Evolutionary conservation across 1,140 invertebrate genomes (phyloP).

Genomic region (Stratiolaelaps scimitus): DNA sequence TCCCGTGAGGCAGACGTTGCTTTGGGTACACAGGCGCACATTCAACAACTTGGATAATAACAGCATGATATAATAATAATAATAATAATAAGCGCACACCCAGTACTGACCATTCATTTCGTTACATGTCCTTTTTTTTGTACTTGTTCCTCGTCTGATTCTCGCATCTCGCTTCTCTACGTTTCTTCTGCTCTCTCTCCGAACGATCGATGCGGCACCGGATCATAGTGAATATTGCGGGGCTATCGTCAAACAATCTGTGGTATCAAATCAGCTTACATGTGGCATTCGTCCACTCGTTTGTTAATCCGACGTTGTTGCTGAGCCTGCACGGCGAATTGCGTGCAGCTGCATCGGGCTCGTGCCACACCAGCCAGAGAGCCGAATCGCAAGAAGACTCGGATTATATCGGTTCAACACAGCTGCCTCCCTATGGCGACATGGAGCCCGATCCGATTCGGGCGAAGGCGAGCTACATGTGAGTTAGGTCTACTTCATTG

Average conservation of each 20-base stretch:
- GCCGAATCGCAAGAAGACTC: constrained; percentile 24
- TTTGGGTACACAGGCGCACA: no score
- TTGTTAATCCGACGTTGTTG: constrained; percentile 67
- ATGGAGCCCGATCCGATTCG: constrained; percentile 16
- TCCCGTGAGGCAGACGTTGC: no score
- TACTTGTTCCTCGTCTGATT: no score
- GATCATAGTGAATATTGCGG: constrained; percentile 30
- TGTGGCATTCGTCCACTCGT: constrained; percentile 72
- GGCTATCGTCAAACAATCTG: constrained; percentile 40
- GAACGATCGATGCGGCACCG: no score
- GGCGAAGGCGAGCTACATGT: constrained; percentile 17
- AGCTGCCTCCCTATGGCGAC: constrained; percentile 14
- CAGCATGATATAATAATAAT: no score
- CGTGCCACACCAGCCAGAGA: constrained; percentile 5
- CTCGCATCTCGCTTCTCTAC: no score
- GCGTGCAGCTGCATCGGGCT: constrained; percentile 37
- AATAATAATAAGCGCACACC: no score
- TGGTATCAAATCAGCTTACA: constrained; percentile 65
- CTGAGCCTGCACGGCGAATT: constrained; percentile 52
- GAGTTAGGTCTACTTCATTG: constrained; percentile 5
- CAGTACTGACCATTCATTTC: no score
- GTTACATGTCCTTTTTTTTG: no score
- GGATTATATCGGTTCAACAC: constrained; percentile 22
- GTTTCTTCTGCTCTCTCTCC: background rate
- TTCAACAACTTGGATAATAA: no score